A percentile compares a stretch with the other conserved stretches of the same genome.
Evolutionary conservation across 2,113 vertebrate species (phyloP).

Genomic region (Climacteris rufus): DNA sequence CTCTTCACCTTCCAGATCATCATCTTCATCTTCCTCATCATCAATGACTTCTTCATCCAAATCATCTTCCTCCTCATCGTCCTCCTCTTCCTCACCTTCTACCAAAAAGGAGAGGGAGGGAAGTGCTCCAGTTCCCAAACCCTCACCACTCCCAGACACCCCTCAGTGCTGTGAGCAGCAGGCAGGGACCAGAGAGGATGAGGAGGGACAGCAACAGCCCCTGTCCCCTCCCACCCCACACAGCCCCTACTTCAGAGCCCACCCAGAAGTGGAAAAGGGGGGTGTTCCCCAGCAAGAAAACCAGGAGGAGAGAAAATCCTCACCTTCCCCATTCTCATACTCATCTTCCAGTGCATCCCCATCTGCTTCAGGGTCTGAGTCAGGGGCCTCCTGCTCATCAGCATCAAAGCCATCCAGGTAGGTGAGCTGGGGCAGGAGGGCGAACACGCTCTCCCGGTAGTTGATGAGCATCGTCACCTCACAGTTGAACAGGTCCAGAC

Average conservation of each 20-base stretch:
- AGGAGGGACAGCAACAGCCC: background rate
- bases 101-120: background rate
- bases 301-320: background rate
- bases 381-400: slow-evolving; percentile 78
- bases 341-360: slow-evolving; percentile 67
- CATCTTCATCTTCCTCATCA: slow-evolving; percentile 80
- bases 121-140: background rate
- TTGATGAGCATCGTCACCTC: slow-evolving; percentile 81
- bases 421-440: slow-evolving; percentile 77
- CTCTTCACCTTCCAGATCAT: slow-evolving; percentile 74
- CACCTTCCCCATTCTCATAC: slow-evolving; percentile 69
- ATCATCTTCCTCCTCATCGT: slow-evolving; percentile 58
- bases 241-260: background rate
- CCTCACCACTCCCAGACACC: background rate
- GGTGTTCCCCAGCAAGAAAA: background rate
- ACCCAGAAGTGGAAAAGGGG: background rate
- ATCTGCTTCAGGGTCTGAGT: slow-evolving; percentile 70
- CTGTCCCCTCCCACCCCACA: background rate
- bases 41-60: slow-evolving; percentile 75
- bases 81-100: slow-evolving; percentile 68
- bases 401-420: slow-evolving; percentile 80
- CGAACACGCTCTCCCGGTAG: slow-evolving; percentile 78
- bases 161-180: accelerated
- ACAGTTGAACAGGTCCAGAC: slow-evolving; percentile 80
- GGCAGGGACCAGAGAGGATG: background rate